phyloP scores from a whole-genome alignment of 2,888 invertebrate species.

The Conus canariensis region DNA sequence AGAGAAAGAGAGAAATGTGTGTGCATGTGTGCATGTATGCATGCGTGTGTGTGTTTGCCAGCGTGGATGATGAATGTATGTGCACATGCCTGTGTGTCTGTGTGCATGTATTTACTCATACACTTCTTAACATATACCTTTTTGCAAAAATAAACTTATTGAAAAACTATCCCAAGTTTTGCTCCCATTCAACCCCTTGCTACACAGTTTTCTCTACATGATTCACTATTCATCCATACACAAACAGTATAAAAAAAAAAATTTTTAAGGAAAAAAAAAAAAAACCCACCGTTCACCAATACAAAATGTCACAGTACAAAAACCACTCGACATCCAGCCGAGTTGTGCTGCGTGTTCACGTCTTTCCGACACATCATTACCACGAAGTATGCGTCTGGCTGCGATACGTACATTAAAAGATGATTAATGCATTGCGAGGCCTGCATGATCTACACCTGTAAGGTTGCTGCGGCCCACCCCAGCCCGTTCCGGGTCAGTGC shows the following conservation, averaged over 20 bases:
- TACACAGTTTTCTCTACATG: too few relatives aligned
- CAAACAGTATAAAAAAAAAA: background rate
- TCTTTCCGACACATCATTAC: background rate
- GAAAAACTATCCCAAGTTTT: too few relatives aligned
- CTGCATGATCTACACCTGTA: background rate
- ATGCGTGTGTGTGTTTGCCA: conserved; percentile 7
- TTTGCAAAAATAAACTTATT: too few relatives aligned
- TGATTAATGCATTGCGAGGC: too few relatives aligned
- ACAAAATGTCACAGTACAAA: background rate
- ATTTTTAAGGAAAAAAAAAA: too few relatives aligned
- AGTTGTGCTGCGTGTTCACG: background rate
- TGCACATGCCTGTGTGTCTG: background rate
- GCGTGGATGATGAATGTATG: too few relatives aligned
- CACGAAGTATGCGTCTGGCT: too few relatives aligned
- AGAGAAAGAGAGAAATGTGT: background rate
- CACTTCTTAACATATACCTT: too few relatives aligned
- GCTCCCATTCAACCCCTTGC: too few relatives aligned
- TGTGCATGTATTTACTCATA: too few relatives aligned
- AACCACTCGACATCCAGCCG: background rate
- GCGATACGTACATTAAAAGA: too few relatives aligned
- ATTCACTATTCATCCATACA: background rate
- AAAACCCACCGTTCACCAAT: background rate
- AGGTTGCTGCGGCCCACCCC: background rate
- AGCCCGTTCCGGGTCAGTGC: background rate
- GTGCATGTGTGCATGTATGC: background rate